Evolutionary conservation across 2,113 vertebrate species (phyloP).

Genomic region (Phrynosoma blainvillii): DNA sequence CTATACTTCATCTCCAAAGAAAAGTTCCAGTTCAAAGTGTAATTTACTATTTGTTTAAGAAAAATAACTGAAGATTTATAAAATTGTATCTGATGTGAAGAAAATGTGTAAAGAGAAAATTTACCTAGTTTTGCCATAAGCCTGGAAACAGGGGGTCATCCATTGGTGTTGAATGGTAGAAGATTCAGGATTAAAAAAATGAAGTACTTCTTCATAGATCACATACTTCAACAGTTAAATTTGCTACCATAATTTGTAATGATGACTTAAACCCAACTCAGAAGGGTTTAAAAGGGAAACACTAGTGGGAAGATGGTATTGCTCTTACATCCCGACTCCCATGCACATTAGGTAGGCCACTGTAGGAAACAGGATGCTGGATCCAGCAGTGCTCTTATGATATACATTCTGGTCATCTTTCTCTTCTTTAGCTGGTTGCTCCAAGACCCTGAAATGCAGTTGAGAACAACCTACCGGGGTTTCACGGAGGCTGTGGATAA

Average conservation of each 20-base stretch:
- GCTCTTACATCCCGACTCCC: neutral
- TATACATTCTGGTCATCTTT: neutral
- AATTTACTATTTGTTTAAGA: too few species aligned
- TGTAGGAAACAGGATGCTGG: neutral
- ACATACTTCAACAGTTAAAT: neutral
- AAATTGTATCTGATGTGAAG: neutral
- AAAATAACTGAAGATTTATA: neutral
- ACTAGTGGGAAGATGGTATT: neutral
- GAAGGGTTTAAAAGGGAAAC: too few species aligned
- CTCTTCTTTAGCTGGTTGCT: conserved; percentile 85
- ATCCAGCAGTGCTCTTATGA: neutral
- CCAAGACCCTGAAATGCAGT: conserved; percentile 83
- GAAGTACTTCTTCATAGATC: neutral
- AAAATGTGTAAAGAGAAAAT: too few species aligned
- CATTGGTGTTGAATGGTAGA: neutral
- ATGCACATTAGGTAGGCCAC: too few species aligned
- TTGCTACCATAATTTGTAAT: neutral
- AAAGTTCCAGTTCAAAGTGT: too few species aligned
- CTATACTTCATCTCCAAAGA: too few species aligned
- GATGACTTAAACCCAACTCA: neutral
- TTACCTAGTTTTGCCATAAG: neutral
- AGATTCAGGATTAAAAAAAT: neutral
- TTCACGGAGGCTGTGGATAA: conserved; percentile 85
- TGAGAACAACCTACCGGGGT: conserved; percentile 87
- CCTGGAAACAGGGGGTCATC: too few species aligned